Percentiles rank a stretch among this genome's conserved stretches.
Conservation (phyloP, 1,140 invertebrate genomes). For the Euborellia annulipes region DNA sequence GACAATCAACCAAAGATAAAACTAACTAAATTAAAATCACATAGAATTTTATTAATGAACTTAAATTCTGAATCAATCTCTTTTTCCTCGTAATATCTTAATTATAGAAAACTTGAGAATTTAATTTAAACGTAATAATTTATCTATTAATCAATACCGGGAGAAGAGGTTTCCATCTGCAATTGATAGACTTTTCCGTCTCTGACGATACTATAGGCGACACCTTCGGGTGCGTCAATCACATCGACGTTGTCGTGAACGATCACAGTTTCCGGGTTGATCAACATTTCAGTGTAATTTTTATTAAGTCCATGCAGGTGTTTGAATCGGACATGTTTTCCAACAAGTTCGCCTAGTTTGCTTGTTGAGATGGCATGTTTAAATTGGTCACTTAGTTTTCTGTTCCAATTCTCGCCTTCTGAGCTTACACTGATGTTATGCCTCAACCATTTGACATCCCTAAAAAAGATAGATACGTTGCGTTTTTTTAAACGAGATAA, state of each 20-base stretch:
- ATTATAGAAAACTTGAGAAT: too few relatives aligned
- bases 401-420: constrained; percentile 23
- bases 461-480: too few relatives aligned
- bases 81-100: too few relatives aligned
- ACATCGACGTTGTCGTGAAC: constrained; percentile 63
- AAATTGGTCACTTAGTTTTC: constrained; percentile 35
- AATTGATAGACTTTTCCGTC: constrained; percentile 45
- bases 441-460: constrained; percentile 24
- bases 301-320: constrained; percentile 25
- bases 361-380: constrained; percentile 43
- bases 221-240: constrained; percentile 38
- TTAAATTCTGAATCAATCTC: too few relatives aligned
- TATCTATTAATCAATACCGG: too few relatives aligned
- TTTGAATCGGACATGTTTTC: constrained; percentile 27
- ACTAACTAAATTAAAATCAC: too few relatives aligned
- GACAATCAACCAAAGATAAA: too few relatives aligned
- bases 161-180: constrained; percentile 37
- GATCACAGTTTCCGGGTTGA: constrained; percentile 45
- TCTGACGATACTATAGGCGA: constrained; percentile 41
- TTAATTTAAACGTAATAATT: too few relatives aligned
- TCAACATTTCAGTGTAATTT: constrained; percentile 34
- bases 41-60: too few relatives aligned
- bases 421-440: constrained; percentile 18
- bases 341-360: constrained; percentile 40
- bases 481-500: too few relatives aligned